Evolutionary conservation across 1,140 invertebrate genomes (phyloP), one percentile per base, ranked within the genome.

Genomic region (Drosophila littoralis): DNA sequence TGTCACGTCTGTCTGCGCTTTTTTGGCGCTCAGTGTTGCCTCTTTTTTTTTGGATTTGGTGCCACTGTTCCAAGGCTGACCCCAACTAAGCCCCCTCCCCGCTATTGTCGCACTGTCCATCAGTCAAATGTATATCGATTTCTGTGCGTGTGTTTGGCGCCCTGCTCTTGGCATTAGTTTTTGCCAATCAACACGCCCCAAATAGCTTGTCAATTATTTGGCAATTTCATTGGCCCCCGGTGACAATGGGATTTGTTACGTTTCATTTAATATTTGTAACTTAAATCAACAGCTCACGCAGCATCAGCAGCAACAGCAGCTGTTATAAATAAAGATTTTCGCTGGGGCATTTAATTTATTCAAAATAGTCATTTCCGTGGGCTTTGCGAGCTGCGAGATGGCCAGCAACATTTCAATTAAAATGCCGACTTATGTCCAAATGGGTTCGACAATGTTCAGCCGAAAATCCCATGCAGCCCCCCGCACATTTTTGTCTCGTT

Each of bases 151-250:
- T 50, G 28, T 13, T 13, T 10, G 17, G 17, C n/a, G 9, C 28
- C 50, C 40, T 68, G 75, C 82, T 73, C 71, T 67, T 86, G 79
- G 82, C 82, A 82, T 86, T 86, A 86, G 83, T 86, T 86, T 88
- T 86, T 88, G 83, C 79, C 83, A 86, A 86, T 86, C 83, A 88
- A 79, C 83, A 86, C 83, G 76, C 83, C 76, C 82, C 82, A 86
- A 86, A 86, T 86, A 79, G 82, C 82, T 88, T 86, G 82, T 86
- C 82, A 86, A 86, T 86, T 86, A 88, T 86, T 86, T 86, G 83
- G 66, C 84, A 88, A 88, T 88, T 88, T 88, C 84, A 85, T 83
- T 83, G 77, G 76, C 46, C 69, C 69, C 71, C 84, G 83, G 74
- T 88, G 82, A 86, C 82, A 86, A 86, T 86, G 82, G 82, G 82